Base-by-base conservation (phyloP, 2,888 invertebrate species). In the Drosophila kuntzei region DNA sequence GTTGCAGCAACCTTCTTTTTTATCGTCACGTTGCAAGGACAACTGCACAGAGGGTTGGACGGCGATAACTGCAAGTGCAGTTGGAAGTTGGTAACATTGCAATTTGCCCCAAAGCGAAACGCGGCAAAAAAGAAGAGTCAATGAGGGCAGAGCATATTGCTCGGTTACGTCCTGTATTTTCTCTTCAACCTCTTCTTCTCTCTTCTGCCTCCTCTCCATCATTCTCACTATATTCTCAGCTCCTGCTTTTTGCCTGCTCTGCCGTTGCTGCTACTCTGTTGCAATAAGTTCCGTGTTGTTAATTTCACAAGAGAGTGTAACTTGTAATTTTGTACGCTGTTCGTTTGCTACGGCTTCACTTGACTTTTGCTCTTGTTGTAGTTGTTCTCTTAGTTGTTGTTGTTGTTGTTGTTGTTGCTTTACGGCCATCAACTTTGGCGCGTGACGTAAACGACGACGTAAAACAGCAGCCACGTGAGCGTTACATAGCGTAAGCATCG, bases 251-350 rank as follows among this genome's bases (percentile, higher is more conserved):
- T 9, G 27, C 11, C 65, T 34, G 50, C 34, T 14, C 36, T 43
- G 14, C 27, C 50, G 27, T 37, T 61, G 14, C 41, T 47, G 59
- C 59, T 55, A 65, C 66, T 70, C 60, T 57, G 72, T 66, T 71
- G 87, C 88, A 76, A 88, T 88, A 88, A 88, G 89, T 89, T 90
- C 87, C 90, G 78, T 77, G 83, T 83, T 90, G 90, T 89, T 89
- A 89, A 89, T 86, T 90, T 73, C 80, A 72, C 71, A 87, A 87
- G 77, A 87, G 87, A 87, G 81, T 82, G 86, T 79, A 87, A 80
- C 84, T 87, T 87, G 86, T 78, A 81, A 86, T 75, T 84, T 79
- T 79, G 76, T 77, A 65, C 58, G 69, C 66, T 72, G 67, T 57
- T 71, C 63, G 63, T 61, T 71, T 34, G 34, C 61, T 39, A 77